Conservation (phyloP, 2,113 vertebrate genomes). For the Dasyornis broadbenti region DNA sequence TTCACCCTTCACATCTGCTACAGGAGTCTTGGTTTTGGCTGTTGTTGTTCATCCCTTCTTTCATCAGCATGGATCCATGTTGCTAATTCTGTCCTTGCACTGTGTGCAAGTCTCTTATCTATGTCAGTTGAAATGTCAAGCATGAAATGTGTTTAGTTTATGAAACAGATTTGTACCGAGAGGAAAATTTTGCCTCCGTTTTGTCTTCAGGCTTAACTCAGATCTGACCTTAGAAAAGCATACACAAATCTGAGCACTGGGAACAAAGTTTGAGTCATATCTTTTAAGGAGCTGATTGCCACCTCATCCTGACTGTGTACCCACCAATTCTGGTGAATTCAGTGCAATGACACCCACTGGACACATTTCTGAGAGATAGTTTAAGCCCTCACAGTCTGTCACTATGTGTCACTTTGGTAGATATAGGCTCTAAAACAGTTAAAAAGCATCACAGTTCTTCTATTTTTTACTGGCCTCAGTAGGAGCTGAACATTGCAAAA, state of each 20-base stretch:
- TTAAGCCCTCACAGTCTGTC: neutral
- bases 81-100: neutral
- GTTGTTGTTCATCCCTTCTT: neutral
- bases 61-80: neutral
- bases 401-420: neutral
- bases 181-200: neutral
- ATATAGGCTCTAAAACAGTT: neutral
- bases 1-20: neutral
- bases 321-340: neutral
- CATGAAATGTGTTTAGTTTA: neutral
- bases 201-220: neutral
- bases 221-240: neutral
- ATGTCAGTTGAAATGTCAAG: slow-evolving; percentile 45
- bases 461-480: neutral
- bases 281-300: neutral
- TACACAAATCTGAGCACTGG: neutral
- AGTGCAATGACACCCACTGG: neutral
- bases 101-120: neutral
- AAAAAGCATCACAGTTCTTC: neutral
- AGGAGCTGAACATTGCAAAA: neutral
- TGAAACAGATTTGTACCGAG: neutral
- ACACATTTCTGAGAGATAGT: neutral
- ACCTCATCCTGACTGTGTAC: neutral
- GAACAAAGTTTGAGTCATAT: neutral
- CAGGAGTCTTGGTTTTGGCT: neutral